Evolutionary conservation across 2,888 invertebrate genomes (phyloP), one percentile per base, ranked within the genome.

Genomic region (Troglohyphantes excavatus): DNA sequence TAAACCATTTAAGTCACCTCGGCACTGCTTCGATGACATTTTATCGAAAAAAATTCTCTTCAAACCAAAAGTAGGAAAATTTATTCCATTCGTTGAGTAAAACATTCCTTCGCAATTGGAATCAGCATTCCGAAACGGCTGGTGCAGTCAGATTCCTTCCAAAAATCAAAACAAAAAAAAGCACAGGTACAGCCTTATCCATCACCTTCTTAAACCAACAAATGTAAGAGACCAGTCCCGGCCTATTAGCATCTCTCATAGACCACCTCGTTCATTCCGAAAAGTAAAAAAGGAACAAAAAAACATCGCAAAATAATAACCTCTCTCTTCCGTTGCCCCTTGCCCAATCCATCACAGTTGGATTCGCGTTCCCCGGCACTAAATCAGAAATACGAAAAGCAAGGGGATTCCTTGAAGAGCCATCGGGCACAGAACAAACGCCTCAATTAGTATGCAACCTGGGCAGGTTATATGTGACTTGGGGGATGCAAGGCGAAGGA

Each of bases 371-470:
- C 39, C 5, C 33, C 19, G 2, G 59, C 19, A 13, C 33, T 67
- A 70, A 82, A 82, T 82, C 82, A 82, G 33, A 21, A 61, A n/a
- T n/a, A 17, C 21, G 61, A 61, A 61, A 61, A 11, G 17, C 61
- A 23, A 61, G 61, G n/a, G n/a, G n/a, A n/a, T n/a, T n/a, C n/a
- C n/a, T n/a, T n/a, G n/a, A 61, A 11, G 39, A 7, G 21, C 27
- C 26, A 27, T 19, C n/a, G n/a, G 21, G 19, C 46, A 63, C 13
- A 26, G 19, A 61, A 17, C 39, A 26, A 21, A 73, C 75, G 59
- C 78, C 70, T 78, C 86, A 86, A 86, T 86, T 86, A 86, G 61
- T 72, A 86, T 86, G 39, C 86, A 78, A 61, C 46, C 39, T 70
- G 68, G 65, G 23, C 27, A 43, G 19, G 21, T 13, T 21, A 27